Evolutionary conservation across 2,113 vertebrate genomes (phyloP), one percentile per base, ranked within the genome.

Genomic region (Formicarius rufipectus): DNA sequence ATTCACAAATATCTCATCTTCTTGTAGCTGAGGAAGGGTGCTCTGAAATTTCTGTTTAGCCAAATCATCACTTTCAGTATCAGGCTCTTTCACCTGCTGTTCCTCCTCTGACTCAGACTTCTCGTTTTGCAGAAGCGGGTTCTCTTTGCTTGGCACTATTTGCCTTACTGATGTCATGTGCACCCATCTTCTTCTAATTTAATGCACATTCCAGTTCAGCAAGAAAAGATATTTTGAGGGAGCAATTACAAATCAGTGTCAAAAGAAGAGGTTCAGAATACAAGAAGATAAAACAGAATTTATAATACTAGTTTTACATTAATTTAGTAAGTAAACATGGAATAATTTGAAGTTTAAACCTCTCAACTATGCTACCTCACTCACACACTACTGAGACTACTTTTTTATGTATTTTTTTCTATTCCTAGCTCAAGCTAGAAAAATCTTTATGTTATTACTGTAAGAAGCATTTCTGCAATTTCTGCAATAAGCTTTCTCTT

Each of bases 21-120:
- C 98, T n/a, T 75, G 98, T 11, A 97, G 98, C 67, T 98, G 97
- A 92, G 90, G 83, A 23, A 96, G 80, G 50, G 95, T 91, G 76
- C 86, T 95, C 83, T 98, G 98, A 87, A 97, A 97, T 95, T 98
- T 98, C 94, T 79, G 91, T 63, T 97, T 98, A 23, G 97, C 98
- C 97, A 99, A 97, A 97, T 99, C 98, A 69, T 99, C 98, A 93
- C 95, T 98, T 85, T 98, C 96, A 60, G 97, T 96, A 96, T 98
- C 98, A 44, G 98, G 98, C 42, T 94, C 60, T 94, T 97, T 97
- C 60, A 95, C 80, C 47, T 86, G 42, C 28, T 96, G 86, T 66
- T 95, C 87, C 67, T 96, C 83, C 47, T 79, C 76, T 37, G 89
- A 63, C 8, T 96, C 97, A 17, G 71, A 94, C 90, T 98, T 98